phyloP scores from a whole-genome alignment of 2,888 invertebrate genomes.

The Zeuzera pyrina region DNA sequence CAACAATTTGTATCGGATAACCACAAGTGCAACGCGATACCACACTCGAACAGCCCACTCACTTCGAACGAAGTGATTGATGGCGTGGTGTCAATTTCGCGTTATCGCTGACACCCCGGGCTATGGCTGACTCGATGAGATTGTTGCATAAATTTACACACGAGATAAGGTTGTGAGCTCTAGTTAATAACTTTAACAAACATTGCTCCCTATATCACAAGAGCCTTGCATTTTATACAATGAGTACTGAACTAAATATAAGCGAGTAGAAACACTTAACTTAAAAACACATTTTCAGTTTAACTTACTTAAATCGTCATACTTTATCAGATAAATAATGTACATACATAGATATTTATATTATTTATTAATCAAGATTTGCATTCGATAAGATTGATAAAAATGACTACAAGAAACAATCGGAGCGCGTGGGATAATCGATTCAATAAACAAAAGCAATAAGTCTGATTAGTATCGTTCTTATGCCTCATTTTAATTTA shows the following conservation, averaged over 20 bases:
- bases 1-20: conserved; percentile 61
- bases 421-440: conserved; percentile 47
- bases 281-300: too few species aligned
- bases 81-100: conserved; percentile 52
- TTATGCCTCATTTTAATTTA: conserved; percentile 30
- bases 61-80: conserved; percentile 49
- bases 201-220: too few species aligned
- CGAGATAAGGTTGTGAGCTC: conserved; percentile 13
- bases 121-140: conserved; percentile 29
- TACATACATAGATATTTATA: too few species aligned
- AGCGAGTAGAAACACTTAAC: too few species aligned
- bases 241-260: too few species aligned
- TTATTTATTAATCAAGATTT: conserved; percentile 33
- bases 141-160: conserved; percentile 35
- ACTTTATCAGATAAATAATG: too few species aligned
- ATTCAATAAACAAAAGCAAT: conserved; percentile 48
- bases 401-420: conserved; percentile 36
- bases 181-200: too few species aligned
- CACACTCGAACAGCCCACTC: conserved; percentile 45
- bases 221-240: too few species aligned
- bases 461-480: conserved; percentile 35
- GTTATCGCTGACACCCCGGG: conserved; percentile 46
- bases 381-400: conserved; percentile 34
- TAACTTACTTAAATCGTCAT: too few species aligned
- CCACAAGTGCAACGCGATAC: conserved; percentile 60